Conservation (phyloP, 2,113 vertebrate species). For the Dasyprocta punctata region DNA sequence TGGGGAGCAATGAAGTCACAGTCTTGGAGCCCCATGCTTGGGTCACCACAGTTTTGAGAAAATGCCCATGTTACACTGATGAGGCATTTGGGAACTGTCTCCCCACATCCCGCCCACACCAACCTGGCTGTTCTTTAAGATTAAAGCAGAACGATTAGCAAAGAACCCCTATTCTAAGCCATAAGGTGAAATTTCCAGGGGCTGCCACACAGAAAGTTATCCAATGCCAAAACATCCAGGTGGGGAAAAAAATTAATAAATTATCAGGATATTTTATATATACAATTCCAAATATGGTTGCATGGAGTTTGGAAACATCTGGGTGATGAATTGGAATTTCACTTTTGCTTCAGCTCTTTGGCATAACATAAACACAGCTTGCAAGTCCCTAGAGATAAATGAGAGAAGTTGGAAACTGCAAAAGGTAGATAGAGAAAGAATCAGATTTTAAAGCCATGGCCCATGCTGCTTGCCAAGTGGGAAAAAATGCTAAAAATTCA, state of each 20-base stretch:
- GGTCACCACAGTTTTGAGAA: not conserved
- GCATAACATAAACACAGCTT: constrained; percentile 79
- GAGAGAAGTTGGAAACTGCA: constrained; percentile 70
- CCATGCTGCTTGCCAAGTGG: constrained; percentile 84
- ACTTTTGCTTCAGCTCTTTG: constrained; percentile 77
- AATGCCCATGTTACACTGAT: not conserved
- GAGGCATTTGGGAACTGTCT: not conserved
- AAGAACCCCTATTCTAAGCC: constrained; percentile 20
- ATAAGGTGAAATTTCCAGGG: constrained; percentile 54
- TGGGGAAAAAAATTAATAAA: constrained; percentile 82
- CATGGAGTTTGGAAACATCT: constrained; percentile 79
- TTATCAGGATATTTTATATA: constrained; percentile 80
- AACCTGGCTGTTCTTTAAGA: constrained; percentile 55
- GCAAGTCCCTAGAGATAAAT: constrained; percentile 72
- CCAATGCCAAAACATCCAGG: constrained; percentile 80
- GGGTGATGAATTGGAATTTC: constrained; percentile 78
- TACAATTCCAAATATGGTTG: constrained; percentile 82
- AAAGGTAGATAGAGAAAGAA: constrained; percentile 79
- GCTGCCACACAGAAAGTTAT: constrained; percentile 66
- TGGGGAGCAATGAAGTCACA: not conserved
- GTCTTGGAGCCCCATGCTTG: not conserved
- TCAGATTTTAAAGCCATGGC: constrained; percentile 64
- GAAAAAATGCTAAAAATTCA: constrained; percentile 82
- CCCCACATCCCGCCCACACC: not conserved
- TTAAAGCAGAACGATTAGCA: constrained; percentile 46